Conservation (phyloP, 1,140 invertebrate genomes). For the Aphidius ervi region DNA sequence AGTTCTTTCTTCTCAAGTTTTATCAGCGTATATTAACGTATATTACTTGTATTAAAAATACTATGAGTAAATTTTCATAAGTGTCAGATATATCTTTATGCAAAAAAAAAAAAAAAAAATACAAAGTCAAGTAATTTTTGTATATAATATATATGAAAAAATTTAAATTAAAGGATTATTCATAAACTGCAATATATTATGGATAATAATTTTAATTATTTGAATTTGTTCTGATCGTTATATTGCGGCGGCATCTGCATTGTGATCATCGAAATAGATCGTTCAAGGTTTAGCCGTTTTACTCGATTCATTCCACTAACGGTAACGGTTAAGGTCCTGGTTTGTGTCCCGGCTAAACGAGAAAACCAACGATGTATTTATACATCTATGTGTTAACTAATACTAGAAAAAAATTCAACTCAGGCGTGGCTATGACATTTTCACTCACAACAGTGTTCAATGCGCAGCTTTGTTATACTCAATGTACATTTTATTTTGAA, state of each 20-base stretch:
- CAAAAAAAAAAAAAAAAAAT: no score
- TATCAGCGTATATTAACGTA: no score
- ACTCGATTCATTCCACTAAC: slow-evolving; percentile 50
- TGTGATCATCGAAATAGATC: slow-evolving; percentile 52
- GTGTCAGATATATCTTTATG: no score
- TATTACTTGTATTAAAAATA: no score
- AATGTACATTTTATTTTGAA: no score
- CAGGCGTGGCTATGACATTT: slow-evolving; percentile 5
- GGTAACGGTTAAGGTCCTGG: slow-evolving; percentile 49
- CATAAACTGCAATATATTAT: no score
- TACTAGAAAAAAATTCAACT: not conserved
- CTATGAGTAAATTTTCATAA: no score
- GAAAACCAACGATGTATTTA: no score
- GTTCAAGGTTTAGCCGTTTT: slow-evolving; percentile 40
- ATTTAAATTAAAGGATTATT: not conserved
- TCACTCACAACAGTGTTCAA: not conserved
- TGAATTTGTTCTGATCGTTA: slow-evolving; percentile 44
- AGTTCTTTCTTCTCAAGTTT: no score
- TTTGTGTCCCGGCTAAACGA: slow-evolving; percentile 51
- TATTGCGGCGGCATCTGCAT: slow-evolving; percentile 55
- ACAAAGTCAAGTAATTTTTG: no score
- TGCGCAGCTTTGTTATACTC: no score
- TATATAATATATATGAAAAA: not conserved
- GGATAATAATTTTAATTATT: slow-evolving; percentile 10
- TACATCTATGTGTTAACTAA: no score